phyloP scores from a whole-genome alignment of 2,888 invertebrate genomes.

The Hylaea fasciaria region DNA sequence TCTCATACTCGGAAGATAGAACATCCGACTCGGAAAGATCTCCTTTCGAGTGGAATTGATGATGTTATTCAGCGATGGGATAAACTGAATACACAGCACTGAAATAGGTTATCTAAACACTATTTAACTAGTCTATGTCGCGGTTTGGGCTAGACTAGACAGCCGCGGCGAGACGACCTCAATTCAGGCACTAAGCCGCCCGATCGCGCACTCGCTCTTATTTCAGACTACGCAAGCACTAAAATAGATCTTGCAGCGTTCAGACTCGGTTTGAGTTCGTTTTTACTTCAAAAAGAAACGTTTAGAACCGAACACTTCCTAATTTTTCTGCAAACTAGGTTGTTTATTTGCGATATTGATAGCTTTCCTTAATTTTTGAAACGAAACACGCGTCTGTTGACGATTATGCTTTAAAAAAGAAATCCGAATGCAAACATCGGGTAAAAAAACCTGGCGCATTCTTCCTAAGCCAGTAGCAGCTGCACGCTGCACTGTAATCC shows the following conservation, averaged over 20 bases:
- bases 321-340: conserved; percentile 10
- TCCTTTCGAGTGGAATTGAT: too few species aligned
- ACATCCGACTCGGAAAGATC: too few species aligned
- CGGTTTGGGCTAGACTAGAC: conserved; percentile 42
- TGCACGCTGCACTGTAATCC: too few species aligned
- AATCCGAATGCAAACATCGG: too few species aligned
- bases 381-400: conserved; percentile 4
- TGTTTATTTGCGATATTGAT: conserved; percentile 23
- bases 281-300: conserved; percentile 24
- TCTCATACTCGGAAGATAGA: too few species aligned
- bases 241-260: conserved; percentile 24
- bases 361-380: conserved; percentile 5
- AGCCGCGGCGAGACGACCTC: conserved; percentile 46
- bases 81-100: too few species aligned
- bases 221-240: conserved; percentile 18
- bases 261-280: conserved; percentile 1
- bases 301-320: conserved; percentile 11
- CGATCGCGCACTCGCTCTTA: conserved; percentile 27
- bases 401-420: too few species aligned
- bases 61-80: too few species aligned
- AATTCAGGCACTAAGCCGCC: conserved; percentile 31
- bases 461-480: too few species aligned
- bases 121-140: conserved; percentile 21
- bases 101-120: neutral
- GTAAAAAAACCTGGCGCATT: too few species aligned